Evolutionary conservation across 2,113 vertebrate species (phyloP).

Genomic region (Dipodomys ordii): DNA sequence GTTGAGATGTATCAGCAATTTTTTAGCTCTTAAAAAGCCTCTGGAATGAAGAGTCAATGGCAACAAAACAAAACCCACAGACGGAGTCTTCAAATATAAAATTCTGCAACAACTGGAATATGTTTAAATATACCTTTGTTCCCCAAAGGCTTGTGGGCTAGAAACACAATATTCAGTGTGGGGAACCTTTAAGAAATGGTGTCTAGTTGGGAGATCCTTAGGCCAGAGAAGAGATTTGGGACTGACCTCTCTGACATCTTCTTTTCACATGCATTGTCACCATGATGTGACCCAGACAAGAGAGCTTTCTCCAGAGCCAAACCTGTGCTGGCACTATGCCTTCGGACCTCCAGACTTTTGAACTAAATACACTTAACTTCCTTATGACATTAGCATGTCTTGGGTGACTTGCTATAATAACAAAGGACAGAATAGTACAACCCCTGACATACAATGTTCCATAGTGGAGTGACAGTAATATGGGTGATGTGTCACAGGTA

Average conservation of each 20-base stretch:
- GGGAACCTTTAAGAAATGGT: background rate
- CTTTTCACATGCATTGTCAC: background rate
- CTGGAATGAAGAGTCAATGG: background rate
- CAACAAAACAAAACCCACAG: background rate
- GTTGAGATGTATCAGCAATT: background rate
- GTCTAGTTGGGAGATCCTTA: background rate
- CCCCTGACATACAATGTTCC: background rate
- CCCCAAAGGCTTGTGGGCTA: background rate
- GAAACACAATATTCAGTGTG: background rate
- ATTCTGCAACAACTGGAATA: background rate
- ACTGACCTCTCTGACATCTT: background rate
- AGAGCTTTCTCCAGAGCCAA: background rate
- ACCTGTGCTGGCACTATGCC: background rate
- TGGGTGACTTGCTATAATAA: background rate
- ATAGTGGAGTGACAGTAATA: background rate
- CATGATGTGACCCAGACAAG: background rate
- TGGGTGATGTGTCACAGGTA: no score
- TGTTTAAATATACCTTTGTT: background rate
- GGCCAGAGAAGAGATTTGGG: background rate
- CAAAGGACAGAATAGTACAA: background rate
- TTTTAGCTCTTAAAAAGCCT: background rate
- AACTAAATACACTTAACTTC: background rate
- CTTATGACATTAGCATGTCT: background rate
- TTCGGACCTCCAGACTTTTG: background rate
- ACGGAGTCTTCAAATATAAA: background rate